Evolutionary conservation across 2,888 invertebrate genomes (phyloP), one percentile per base, ranked within the genome.

Genomic region (Julus scandinavius): DNA sequence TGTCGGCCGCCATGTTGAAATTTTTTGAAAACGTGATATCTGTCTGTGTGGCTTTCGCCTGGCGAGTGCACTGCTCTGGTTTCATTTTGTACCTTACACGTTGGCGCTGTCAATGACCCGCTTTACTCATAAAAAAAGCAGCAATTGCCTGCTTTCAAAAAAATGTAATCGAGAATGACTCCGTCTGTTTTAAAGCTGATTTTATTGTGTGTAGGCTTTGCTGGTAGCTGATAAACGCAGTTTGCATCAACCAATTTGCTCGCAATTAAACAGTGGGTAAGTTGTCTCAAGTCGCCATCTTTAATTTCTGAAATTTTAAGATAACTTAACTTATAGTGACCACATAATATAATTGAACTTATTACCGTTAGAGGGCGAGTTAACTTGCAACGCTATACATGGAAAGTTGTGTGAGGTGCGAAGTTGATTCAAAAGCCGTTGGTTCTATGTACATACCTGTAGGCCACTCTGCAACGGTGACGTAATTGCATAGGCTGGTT

Each of bases 51-150:
- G 58, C 58, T 58, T 11, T 58, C 11, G 58, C 4, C 58, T 58
- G 58, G 58, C 58, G 58, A 58, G 58, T 58, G 58, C 58, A 58
- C 58, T 58, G 58, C 11, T 58, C 58, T 58, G 58, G 58, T 58
- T 58, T 58, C 58, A 17, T 58, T 58, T 58, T 58, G 58, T 58
- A 58, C 3, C 58, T 58, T 58, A 58, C 58, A 58, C 58, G 58
- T 58, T 58, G 58, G 58, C 58, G 15, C 58, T 58, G 58, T 58
- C 58, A 58, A 58, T 58, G 58, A 58, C 58, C 58, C 58, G 58
- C 58, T 58, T 58, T 58, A 17, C 58, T 58, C 58, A 58, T 58
- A 58, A 58, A 58, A 29, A 58, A 58, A 58, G 58, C 58, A 58
- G 11, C 58, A 58, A 58, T 58, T 58, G 58, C 58, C 58, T 15